These are phyloP conservation scores for Cheirogaleus major DNA, from an alignment of 2,797 vertebrate genomes.

Conservation along the genomic window DNA sequence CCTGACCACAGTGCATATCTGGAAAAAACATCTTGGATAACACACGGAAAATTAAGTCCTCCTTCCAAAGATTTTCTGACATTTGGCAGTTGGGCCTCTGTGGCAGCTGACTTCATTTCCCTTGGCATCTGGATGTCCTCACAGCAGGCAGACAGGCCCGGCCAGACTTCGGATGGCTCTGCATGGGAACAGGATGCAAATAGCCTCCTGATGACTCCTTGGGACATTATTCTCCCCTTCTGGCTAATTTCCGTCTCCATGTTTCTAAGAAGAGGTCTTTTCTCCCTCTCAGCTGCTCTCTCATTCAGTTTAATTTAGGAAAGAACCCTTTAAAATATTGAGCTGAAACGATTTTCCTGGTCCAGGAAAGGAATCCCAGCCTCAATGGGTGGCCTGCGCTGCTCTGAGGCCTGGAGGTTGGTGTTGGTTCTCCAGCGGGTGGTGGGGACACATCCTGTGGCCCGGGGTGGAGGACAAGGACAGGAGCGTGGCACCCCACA, in stretches of 20 bases:
- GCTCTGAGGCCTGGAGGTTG: neutral
- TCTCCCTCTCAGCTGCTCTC: conserved; percentile 8
- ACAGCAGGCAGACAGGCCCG: neutral
- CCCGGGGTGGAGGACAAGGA: neutral
- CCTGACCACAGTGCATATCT: neutral
- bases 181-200: neutral
- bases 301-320: conserved; percentile 58
- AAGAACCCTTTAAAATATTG: conserved; percentile 26
- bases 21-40: neutral
- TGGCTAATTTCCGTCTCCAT: conserved; percentile 54
- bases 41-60: neutral
- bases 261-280: conserved; percentile 11
- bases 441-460: neutral
- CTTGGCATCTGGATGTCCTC: neutral
- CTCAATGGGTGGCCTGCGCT: neutral
- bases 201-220: neutral
- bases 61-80: neutral
- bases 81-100: neutral
- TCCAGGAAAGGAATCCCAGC: neutral
- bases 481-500: fast-evolving
- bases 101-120: neutral
- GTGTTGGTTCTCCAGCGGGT: neutral
- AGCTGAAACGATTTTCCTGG: conserved; percentile 16
- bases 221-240: neutral
- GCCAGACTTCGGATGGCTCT: neutral